Conservation (phyloP, 2,113 vertebrate genomes). For the Tachysurus fulvidraco region DNA sequence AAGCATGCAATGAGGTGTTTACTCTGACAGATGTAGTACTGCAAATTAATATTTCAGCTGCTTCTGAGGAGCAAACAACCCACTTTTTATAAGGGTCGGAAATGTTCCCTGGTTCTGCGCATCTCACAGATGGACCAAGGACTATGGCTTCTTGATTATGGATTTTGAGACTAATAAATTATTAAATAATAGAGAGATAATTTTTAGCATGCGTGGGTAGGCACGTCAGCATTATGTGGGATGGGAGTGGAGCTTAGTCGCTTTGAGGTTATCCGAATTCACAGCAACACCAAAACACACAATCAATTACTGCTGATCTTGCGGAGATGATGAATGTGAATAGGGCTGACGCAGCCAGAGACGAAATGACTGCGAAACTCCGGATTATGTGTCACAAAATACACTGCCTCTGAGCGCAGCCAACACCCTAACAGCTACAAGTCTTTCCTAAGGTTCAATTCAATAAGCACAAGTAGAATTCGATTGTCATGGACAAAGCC, state of each 20-base stretch:
- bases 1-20: constrained; percentile 54
- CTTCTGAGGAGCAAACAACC: constrained; percentile 55
- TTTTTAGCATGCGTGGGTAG: constrained; percentile 21
- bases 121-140: constrained; percentile 29
- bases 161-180: constrained; percentile 56
- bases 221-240: neutral
- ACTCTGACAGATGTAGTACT: constrained; percentile 56
- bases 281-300: constrained; percentile 14
- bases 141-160: constrained; percentile 44
- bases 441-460: constrained; percentile 22
- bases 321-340: neutral
- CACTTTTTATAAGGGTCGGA: constrained; percentile 45
- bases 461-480: constrained; percentile 50
- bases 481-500: constrained; percentile 45
- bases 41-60: constrained; percentile 63
- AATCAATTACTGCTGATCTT: constrained; percentile 22
- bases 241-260: neutral
- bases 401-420: neutral
- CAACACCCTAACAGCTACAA: neutral
- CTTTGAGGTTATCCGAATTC: neutral
- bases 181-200: constrained; percentile 51
- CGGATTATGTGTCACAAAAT: neutral
- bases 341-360: neutral
- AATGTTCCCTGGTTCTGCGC: constrained; percentile 35
- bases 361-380: neutral